Percentiles rank a stretch among this genome's conserved stretches.
Evolutionary conservation across 2,888 invertebrate genomes (phyloP).

Genomic region (Mongoloraphidia duomilia): DNA sequence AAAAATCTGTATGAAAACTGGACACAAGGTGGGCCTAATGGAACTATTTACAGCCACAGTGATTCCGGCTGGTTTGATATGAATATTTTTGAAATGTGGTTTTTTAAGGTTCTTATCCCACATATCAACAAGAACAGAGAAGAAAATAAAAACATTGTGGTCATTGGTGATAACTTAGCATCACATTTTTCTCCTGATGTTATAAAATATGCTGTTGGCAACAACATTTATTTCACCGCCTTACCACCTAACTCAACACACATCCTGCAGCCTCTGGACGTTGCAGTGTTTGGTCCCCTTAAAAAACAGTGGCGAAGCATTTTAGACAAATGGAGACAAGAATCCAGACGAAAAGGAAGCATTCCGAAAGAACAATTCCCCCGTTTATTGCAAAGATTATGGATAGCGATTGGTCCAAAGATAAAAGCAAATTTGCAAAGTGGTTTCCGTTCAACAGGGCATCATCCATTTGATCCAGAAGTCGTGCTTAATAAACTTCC

Average conservation of each 20-base stretch:
- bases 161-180: conserved; percentile 22
- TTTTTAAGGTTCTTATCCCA: too few species aligned
- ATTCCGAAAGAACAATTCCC: too few species aligned
- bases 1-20: too few species aligned
- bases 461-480: conserved; percentile 8
- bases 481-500: conserved; percentile 4
- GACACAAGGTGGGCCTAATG: too few species aligned
- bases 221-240: conserved; percentile 11
- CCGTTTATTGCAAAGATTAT: conserved; percentile 5
- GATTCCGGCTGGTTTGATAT: too few species aligned
- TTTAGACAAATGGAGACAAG: conserved; percentile 12
- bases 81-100: too few species aligned
- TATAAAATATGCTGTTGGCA: conserved; percentile 11
- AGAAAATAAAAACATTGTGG: too few species aligned
- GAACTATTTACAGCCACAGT: too few species aligned
- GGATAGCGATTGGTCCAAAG: conserved; percentile 3
- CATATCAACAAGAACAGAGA: too few species aligned
- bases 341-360: conserved; percentile 6
- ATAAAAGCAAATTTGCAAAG: conserved; percentile 3
- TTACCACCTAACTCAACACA: conserved; percentile 13
- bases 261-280: conserved; percentile 11
- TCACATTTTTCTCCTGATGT: conserved; percentile 12
- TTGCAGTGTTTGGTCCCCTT: conserved; percentile 10
- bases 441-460: conserved; percentile 7
- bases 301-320: conserved; percentile 10